Base-by-base conservation (phyloP, 2,888 invertebrate genomes). In the Apamea monoglypha region DNA sequence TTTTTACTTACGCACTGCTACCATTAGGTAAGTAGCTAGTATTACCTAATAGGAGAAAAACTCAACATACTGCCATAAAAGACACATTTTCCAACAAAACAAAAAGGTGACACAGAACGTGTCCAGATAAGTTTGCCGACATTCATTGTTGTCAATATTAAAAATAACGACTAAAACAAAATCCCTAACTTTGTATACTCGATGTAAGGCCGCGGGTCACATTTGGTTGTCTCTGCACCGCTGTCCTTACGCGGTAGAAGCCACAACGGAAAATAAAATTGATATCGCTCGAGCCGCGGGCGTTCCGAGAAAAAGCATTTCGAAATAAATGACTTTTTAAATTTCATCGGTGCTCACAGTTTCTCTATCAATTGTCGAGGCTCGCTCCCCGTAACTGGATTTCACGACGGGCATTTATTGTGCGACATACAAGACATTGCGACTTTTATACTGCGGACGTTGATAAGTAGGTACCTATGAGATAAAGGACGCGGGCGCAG, bases 281-380 rank as follows among this genome's bases (percentile, higher is more conserved):
- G 96, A 96, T 96, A 96, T 95, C 95, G 94, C 93, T 93, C 90
- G 89, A 80, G 95, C 96, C 96, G 92, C 95, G 95, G 95, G 96
- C 96, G 94, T 92, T 92, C 94, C 95, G 96, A 96, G 96, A 96
- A 96, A 96, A 96, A 96, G 96, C 95, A 97, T 96, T 97, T 96
- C 94, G 95, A 97, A 96, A 96, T 96, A 97, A 97, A 97, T 97
- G 96, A 97, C 96, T 97, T 97, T 97, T 97, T 96, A 97, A 97
- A 97, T 96, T 97, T 96, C 95, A 96, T 96, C 97, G 96, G 96
- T 96, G 97, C 96, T 96, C 96, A 96, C 97, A 96, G 96, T 96
- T 96, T 95, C 97, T 96, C 96, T 96, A 96, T 96, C 97, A 97
- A 96, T 96, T 96, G 96, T 96, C 95, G 95, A 95, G 96, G 94